Percentiles rank a stretch among this genome's conserved stretches.
Evolutionary conservation across 2,888 invertebrate species (phyloP).

Genomic region (Desoria tigrina): DNA sequence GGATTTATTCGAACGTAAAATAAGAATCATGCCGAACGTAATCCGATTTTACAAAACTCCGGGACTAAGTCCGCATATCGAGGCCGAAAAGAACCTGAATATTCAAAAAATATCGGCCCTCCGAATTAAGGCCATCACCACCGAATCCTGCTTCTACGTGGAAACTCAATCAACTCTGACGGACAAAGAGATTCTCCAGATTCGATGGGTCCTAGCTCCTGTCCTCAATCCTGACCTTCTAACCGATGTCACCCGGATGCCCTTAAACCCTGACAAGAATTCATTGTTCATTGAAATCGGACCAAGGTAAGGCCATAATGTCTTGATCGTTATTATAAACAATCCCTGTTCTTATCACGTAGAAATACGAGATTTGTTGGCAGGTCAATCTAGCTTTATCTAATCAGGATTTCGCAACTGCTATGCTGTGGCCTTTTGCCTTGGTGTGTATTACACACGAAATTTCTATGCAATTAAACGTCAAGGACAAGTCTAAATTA

Average conservation of each 20-base stretch:
- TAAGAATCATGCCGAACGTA: conserved; percentile 32
- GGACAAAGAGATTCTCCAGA: conserved; percentile 64
- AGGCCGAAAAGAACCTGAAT: conserved; percentile 52
- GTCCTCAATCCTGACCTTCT: conserved; percentile 67
- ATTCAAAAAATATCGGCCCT: conserved; percentile 50
- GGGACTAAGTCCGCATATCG: conserved; percentile 54
- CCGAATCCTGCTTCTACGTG: conserved; percentile 81
- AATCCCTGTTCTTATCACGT: no score
- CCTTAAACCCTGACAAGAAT: conserved; percentile 57
- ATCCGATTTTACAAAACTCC: conserved; percentile 55
- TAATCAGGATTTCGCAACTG: no score
- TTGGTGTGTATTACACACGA: no score
- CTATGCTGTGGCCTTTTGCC: no score
- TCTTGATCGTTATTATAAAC: no score
- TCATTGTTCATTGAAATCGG: conserved; percentile 78
- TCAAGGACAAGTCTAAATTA: no score
- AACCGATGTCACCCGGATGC: conserved; percentile 61
- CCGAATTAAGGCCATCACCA: conserved; percentile 62
- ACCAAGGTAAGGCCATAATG: conserved; percentile 77
- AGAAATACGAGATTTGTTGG: no score
- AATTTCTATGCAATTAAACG: no score
- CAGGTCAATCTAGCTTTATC: no score
- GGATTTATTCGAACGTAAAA: no score
- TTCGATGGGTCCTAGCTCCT: conserved; percentile 78
- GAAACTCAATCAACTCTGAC: conserved; percentile 63